Percentiles rank a stretch among this genome's conserved stretches.
phyloP scores from a whole-genome alignment of 2,797 vertebrate species.

The Gallinago solitaria region DNA sequence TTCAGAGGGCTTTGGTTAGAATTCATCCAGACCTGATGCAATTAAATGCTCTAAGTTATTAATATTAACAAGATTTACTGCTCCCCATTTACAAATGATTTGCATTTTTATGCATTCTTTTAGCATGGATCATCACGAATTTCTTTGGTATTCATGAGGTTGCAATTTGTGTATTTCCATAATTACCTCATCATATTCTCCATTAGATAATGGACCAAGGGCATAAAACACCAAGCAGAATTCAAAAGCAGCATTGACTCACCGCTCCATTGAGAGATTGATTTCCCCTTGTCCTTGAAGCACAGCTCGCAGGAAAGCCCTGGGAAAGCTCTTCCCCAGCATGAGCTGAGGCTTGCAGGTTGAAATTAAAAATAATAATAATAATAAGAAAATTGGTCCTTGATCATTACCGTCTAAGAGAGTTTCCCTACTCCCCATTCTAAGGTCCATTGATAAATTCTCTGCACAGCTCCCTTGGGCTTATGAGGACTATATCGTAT shows the following conservation, averaged over 20 bases:
- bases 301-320: not conserved
- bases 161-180: slow-evolving; percentile 61
- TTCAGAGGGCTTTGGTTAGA: not conserved
- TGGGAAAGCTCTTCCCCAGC: not conserved
- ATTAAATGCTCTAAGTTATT: slow-evolving; percentile 43
- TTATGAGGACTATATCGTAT: not conserved
- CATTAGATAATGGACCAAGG: slow-evolving; percentile 31
- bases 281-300: slow-evolving; percentile 30
- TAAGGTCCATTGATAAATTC: not conserved
- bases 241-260: slow-evolving; percentile 7
- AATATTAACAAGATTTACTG: slow-evolving; percentile 50
- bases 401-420: not conserved
- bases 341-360: not conserved
- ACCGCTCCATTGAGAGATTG: not conserved
- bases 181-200: slow-evolving; percentile 59
- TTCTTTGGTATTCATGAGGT: slow-evolving; percentile 53
- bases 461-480: not conserved
- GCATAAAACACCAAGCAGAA: slow-evolving; percentile 40
- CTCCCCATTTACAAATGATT: slow-evolving; percentile 52
- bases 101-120: slow-evolving; percentile 54
- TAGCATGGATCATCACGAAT: slow-evolving; percentile 38
- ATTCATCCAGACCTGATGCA: not conserved
- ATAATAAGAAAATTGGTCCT: not conserved
- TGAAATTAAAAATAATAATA: not conserved
- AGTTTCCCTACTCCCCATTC: not conserved